Percentiles rank a stretch among this genome's conserved stretches.
These are phyloP conservation scores for Drosophila lacicola DNA, from an alignment of 2,888 invertebrate species.

Conservation along the genomic window DNA sequence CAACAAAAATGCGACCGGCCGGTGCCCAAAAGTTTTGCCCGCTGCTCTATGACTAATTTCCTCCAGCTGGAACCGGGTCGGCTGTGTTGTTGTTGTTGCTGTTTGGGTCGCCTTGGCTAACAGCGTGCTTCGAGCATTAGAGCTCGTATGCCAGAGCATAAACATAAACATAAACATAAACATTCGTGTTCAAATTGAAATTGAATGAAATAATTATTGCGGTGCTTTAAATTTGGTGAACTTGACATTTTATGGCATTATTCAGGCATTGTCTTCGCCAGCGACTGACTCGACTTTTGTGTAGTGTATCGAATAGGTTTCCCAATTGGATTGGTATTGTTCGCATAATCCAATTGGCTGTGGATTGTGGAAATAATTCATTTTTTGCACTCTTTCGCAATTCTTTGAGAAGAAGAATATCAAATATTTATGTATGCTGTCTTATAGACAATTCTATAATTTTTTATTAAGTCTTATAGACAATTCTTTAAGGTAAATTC, in stretches of 20 bases:
- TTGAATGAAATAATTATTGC: slow-evolving; percentile 76
- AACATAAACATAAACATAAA: slow-evolving; percentile 56
- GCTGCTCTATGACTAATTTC: slow-evolving; percentile 68
- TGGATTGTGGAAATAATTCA: slow-evolving; percentile 21
- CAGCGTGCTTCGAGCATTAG: slow-evolving; percentile 43
- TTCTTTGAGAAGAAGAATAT: background rate
- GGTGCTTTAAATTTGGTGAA: slow-evolving; percentile 62
- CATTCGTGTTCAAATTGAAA: slow-evolving; percentile 71
- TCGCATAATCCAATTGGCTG: slow-evolving; percentile 47
- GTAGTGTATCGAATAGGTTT: slow-evolving; percentile 44
- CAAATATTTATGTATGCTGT: background rate
- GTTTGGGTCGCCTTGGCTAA: slow-evolving; percentile 13
- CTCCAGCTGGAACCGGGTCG: slow-evolving; percentile 35
- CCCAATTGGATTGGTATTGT: slow-evolving; percentile 30
- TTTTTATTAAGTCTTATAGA: background rate
- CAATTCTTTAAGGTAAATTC: background rate
- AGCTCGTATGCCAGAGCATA: slow-evolving; percentile 34
- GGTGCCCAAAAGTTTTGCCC: slow-evolving; percentile 48
- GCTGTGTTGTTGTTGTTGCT: slow-evolving; percentile 8
- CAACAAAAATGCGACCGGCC: slow-evolving; percentile 60
- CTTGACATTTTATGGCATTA: slow-evolving; percentile 73
- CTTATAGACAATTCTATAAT: background rate
- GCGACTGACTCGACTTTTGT: slow-evolving; percentile 12
- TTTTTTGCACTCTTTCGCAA: slow-evolving; percentile 8
- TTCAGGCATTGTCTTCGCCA: slow-evolving; percentile 25